These are phyloP conservation scores for Acheta domesticus DNA, from an alignment of 2,888 invertebrate genomes.

Conservation along the genomic window DNA sequence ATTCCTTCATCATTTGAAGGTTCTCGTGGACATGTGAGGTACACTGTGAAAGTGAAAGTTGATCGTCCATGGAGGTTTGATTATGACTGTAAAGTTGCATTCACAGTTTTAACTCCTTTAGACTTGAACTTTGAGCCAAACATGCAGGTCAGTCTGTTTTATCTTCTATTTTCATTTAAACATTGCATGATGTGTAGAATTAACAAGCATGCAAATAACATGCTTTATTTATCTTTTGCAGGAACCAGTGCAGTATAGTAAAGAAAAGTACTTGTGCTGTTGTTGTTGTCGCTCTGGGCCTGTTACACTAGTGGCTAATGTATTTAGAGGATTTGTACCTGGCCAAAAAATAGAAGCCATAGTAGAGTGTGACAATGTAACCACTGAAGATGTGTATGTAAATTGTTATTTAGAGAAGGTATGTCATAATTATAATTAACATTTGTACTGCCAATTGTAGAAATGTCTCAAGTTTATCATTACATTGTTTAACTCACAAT, in stretches of 20 bases:
- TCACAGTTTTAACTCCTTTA: constrained; percentile 74
- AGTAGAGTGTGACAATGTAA: constrained; percentile 71
- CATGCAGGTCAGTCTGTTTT: constrained; percentile 52
- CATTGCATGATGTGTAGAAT: background rate
- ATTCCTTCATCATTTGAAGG: constrained; percentile 63
- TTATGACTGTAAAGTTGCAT: constrained; percentile 74
- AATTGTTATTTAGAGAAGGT: constrained; percentile 66
- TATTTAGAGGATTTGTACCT: constrained; percentile 70
- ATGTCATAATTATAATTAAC: constrained; percentile 27
- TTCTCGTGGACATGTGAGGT: constrained; percentile 65
- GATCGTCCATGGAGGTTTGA: constrained; percentile 82
- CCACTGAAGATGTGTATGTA: constrained; percentile 63
- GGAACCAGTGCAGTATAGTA: constrained; percentile 64
- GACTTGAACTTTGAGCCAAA: constrained; percentile 75
- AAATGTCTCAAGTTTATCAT: too few species aligned
- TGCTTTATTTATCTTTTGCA: constrained; percentile 42
- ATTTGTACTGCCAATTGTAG: too few species aligned
- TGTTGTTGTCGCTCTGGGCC: constrained; percentile 73
- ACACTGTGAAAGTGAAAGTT: constrained; percentile 72
- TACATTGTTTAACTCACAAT: too few species aligned
- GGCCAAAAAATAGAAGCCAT: constrained; percentile 69
- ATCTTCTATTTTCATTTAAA: background rate
- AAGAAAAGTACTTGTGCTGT: constrained; percentile 47
- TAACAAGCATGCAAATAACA: too few species aligned
- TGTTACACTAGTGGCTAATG: constrained; percentile 61